Evolutionary conservation across 2,888 invertebrate species (phyloP).

Genomic region (Lysandra bellargus): DNA sequence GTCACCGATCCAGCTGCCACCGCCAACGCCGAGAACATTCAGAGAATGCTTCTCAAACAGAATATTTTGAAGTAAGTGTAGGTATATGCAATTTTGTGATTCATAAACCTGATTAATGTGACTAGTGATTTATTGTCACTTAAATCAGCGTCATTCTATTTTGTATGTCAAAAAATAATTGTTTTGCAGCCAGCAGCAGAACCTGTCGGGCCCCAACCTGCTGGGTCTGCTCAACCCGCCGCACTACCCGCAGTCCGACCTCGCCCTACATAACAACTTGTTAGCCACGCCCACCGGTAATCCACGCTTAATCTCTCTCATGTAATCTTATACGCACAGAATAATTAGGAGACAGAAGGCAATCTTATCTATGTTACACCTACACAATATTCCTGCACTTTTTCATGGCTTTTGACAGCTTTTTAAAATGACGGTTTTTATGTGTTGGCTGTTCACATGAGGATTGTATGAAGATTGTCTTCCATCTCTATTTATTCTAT

Average conservation of each 20-base stretch:
- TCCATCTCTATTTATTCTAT: neutral
- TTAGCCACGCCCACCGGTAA: constrained; percentile 60
- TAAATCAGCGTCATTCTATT: neutral
- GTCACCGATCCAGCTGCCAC: constrained; percentile 52
- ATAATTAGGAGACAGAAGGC: neutral
- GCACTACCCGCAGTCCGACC: constrained; percentile 64
- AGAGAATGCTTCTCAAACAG: constrained; percentile 75
- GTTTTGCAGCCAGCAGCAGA: constrained; percentile 67
- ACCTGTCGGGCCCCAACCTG: constrained; percentile 68
- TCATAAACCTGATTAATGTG: neutral
- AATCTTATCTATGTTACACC: neutral
- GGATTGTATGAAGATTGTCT: neutral
- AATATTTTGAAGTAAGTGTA: constrained; percentile 74
- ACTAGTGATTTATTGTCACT: neutral
- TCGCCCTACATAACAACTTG: constrained; percentile 57
- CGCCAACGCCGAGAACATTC: constrained; percentile 71
- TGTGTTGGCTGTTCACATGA: neutral
- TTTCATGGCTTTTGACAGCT: neutral
- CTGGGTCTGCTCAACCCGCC: constrained; percentile 69
- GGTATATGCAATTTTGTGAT: neutral
- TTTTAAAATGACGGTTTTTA: neutral
- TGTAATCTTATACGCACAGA: neutral
- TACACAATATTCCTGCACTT: neutral
- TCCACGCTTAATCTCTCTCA: neutral
- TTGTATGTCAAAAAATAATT: neutral